phyloP scores from a whole-genome alignment of 2,888 invertebrate genomes.

The Andrena marginata region DNA sequence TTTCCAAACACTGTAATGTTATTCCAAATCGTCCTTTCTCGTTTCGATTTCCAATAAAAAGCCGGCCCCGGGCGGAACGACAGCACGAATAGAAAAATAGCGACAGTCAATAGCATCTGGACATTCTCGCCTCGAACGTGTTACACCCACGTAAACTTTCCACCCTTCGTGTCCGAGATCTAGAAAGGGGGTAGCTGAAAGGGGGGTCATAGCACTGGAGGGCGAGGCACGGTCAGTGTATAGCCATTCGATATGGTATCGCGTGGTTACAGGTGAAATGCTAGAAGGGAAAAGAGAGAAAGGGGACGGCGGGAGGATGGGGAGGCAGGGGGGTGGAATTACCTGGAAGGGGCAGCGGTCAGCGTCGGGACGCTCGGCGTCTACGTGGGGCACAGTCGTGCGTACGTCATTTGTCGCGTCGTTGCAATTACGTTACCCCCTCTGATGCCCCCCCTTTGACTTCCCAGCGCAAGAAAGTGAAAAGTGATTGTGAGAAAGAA shows the following conservation, averaged over 20 bases:
- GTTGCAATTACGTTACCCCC: slow-evolving; percentile 17
- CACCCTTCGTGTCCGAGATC: slow-evolving; percentile 2
- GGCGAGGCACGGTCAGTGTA: slow-evolving; percentile 48
- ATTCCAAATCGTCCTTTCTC: background rate
- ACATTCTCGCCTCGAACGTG: slow-evolving; percentile 18
- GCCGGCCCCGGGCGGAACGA: background rate
- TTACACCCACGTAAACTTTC: background rate
- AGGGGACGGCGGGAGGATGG: background rate
- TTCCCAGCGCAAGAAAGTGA: background rate
- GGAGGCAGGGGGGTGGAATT: slow-evolving; percentile 30
- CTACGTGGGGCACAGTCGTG: slow-evolving; percentile 68
- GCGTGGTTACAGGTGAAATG: slow-evolving; percentile 42
- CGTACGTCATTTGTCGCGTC: slow-evolving; percentile 71
- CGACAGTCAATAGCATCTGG: slow-evolving; percentile 2
- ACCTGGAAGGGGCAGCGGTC: slow-evolving; percentile 71
- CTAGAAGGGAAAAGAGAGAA: slow-evolving; percentile 2
- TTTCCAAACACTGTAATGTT: background rate
- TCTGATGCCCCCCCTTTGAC: background rate
- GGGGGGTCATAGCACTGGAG: background rate
- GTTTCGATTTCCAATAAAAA: background rate
- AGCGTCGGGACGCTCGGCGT: slow-evolving; percentile 78
- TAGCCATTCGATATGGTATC: slow-evolving; percentile 46
- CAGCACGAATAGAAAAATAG: background rate
- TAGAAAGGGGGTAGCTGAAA: background rate
- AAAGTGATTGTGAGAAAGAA: background rate